Base-by-base conservation (phyloP, 1,140 invertebrate species). In the Pseudobourletiella spinata region DNA sequence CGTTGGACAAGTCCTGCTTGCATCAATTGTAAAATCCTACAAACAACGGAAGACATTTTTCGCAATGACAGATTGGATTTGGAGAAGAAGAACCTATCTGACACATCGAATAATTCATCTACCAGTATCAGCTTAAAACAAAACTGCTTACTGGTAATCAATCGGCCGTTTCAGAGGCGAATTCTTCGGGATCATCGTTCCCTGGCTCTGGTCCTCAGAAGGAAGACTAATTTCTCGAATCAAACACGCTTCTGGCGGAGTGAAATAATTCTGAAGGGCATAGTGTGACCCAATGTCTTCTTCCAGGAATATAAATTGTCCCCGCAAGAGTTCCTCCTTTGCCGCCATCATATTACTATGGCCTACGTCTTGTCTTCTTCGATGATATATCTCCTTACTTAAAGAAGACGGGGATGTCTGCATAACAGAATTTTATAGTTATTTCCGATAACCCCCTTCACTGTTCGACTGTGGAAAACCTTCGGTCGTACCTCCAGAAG, bases 131-230 rank as follows among this genome's bases (percentile, higher is more conserved):
- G 30, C 20, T 11, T 55, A 42, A 42, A 20, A 43, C 20, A 15
- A 4, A 22, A 1, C 39, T 32, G 35, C 48, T 60, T 26, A 65
- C 64, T 65, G 59, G 35, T 58, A 65, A 28, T 65, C 64, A 26
- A 65, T 42, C 2, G 61, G 28, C 52, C 64, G n/a, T 61, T 61
- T 61, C 18, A 56, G 57, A 3, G 30, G 35, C 0, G 64, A 65
- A 4, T 24, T 16, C 28, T 58, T 61, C 16, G 28, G 50, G 0
- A 65, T 54, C 42, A 65, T 61, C 0, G 58, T 51, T 22, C 64
- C 64, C 28, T 61, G 54, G n/a, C 28, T 48, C 42, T 65, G 64
- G 4, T 16, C 26, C 1, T 18, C 59, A 30, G 61, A 24, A 8
- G 51, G 32, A 43, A 65, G 26, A 25, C 8, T 35, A 11, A 65